Evolutionary conservation across 1,140 invertebrate species (phyloP), one percentile per base, ranked within the genome.

Genomic region (Leucophenga varia): DNA sequence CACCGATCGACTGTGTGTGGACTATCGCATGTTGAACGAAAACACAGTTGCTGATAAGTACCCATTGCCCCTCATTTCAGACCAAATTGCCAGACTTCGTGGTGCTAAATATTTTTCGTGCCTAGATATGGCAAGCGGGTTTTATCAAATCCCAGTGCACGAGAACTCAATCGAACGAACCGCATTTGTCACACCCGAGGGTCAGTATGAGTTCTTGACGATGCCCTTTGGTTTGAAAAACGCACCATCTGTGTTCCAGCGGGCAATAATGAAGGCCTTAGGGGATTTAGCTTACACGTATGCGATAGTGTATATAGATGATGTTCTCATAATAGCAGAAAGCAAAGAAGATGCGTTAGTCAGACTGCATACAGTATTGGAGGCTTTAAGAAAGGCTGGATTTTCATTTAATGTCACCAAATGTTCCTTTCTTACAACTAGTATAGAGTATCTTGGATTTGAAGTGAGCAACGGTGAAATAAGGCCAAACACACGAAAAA

Each of bases 31-130:
- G 13, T 38, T 82, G 2, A 82, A 82, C 54, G 38, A 45, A 0
- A 51, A 72, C 1, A 79, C 75, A 1, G 51, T 57, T 3, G 54
- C 61, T 37, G 77, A 81, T n/a, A n/a, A n/a, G n/a, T n/a, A n/a
- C n/a, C n/a, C n/a, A n/a, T n/a, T 81, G n/a, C 77, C 78, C 7
- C 50, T 65, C 7, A 77, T 79, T 17, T 71, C 76, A 13, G 63
- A 76, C 14, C 57, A 57, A n/a, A 50, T 81, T n/a, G n/a, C n/a
- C n/a, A n/a, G n/a, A n/a, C n/a, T n/a, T n/a, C n/a, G n/a, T n/a
- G n/a, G n/a, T n/a, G n/a, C n/a, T n/a, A n/a, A 55, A n/a, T 69
- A 53, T 43, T 78, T 80, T 42, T 57, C 63, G 9, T 58, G 60
- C 3, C 43, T 80, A 4, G 78, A 81, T 58, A 40, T 79, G 8